Percentiles rank a stretch among this genome's conserved stretches.
Conservation (phyloP, 2,113 vertebrate genomes). For the Rhizomys pruinosus region DNA sequence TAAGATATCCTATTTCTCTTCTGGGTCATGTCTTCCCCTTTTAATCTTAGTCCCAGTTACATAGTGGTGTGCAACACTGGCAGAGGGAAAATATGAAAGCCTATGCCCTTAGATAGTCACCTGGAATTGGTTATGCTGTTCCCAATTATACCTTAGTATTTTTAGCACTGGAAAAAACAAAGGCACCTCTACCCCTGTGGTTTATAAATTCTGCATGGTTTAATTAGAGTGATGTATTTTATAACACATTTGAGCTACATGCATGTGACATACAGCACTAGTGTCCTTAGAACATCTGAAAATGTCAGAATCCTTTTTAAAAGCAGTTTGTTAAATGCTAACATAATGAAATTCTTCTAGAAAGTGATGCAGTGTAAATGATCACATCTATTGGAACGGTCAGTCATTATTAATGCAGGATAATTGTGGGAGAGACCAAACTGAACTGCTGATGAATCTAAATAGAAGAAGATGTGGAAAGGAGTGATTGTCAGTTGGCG, state of each 20-base stretch:
- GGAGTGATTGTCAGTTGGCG: neutral
- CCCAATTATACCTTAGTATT: conserved; percentile 15
- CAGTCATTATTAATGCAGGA: conserved; percentile 30
- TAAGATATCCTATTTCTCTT: neutral
- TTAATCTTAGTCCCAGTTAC: neutral
- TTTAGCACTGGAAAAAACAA: conserved; percentile 31
- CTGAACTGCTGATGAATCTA: conserved; percentile 19
- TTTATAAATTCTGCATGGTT: conserved; percentile 21
- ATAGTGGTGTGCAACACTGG: conserved; percentile 6
- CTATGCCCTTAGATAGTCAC: conserved; percentile 1
- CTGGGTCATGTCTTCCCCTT: neutral
- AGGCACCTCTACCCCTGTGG: neutral
- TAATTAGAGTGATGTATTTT: conserved; percentile 34
- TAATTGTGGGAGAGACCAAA: conserved; percentile 44
- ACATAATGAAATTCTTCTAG: conserved; percentile 24
- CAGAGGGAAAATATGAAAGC: neutral
- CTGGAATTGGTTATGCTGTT: conserved; percentile 20
- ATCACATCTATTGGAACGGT: conserved; percentile 47
- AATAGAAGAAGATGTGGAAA: conserved; percentile 55
- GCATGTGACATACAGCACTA: conserved; percentile 5
- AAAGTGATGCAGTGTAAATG: conserved; percentile 30
- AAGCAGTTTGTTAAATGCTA: conserved; percentile 43
- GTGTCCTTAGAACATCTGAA: conserved; percentile 14
- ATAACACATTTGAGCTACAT: conserved; percentile 14
- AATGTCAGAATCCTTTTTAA: conserved; percentile 40